Evolutionary conservation across 2,113 vertebrate species (phyloP).

Genomic region (Pygoscelis antarcticus): DNA sequence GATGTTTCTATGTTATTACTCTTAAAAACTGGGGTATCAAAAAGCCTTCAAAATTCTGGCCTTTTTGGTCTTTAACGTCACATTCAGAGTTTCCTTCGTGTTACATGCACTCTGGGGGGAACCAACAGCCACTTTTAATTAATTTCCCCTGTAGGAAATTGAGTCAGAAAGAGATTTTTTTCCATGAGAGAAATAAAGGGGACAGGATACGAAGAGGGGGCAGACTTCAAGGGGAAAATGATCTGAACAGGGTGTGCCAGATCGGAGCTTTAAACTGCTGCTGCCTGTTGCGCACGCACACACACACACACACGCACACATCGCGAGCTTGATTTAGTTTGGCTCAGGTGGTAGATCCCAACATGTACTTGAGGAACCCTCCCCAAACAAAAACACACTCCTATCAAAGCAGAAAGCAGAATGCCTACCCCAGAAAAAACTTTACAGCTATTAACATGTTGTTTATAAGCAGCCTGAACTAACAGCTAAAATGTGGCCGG

Average conservation of each 20-base stretch:
- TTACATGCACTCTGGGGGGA: not conserved
- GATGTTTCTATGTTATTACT: not conserved
- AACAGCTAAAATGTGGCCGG: slow-evolving; percentile 4
- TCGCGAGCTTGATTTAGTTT: not conserved
- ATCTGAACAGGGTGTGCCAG: not conserved
- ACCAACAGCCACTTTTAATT: not conserved
- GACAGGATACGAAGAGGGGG: not conserved
- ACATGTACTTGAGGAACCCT: not conserved
- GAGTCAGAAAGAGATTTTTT: not conserved
- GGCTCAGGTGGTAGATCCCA: not conserved
- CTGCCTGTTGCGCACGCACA: not conserved
- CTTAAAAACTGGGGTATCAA: not conserved
- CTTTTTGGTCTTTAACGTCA: not conserved
- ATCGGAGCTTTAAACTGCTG: not conserved
- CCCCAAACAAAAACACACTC: not conserved
- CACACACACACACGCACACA: fast-evolving
- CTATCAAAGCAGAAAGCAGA: slow-evolving; percentile 22
- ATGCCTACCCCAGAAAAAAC: not conserved
- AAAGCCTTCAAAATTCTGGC: not conserved
- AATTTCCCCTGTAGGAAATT: not conserved
- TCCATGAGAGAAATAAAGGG: not conserved
- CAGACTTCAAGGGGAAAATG: not conserved
- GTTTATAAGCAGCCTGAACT: not conserved
- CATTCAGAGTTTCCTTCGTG: not conserved
- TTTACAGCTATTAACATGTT: not conserved